These are phyloP conservation scores for Anas platyrhynchos DNA, from an alignment of 2,113 vertebrate species.

Conservation along the genomic window DNA sequence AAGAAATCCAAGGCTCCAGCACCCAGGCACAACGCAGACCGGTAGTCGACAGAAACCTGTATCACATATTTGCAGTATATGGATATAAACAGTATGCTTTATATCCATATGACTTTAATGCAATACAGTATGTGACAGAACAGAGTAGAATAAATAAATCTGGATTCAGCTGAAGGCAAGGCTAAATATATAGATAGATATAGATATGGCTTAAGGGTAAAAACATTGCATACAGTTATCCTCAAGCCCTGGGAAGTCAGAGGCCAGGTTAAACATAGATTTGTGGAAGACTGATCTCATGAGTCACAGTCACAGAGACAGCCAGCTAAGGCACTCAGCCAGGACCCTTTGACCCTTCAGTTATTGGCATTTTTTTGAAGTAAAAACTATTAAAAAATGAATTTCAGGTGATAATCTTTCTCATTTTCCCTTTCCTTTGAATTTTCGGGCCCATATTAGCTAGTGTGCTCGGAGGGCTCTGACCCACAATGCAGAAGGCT, in stretches of 20 bases:
- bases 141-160: neutral
- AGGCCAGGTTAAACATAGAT: neutral
- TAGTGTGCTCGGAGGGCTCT: neutral
- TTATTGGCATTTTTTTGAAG: neutral
- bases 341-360: neutral
- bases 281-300: neutral
- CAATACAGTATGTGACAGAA: neutral
- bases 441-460: neutral
- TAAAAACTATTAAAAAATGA: neutral
- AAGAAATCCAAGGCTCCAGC: neutral
- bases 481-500: neutral
- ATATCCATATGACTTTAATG: conserved; percentile 34
- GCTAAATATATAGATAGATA: neutral
- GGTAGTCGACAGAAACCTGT: neutral
- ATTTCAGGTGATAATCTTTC: neutral
- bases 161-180: neutral
- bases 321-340: neutral
- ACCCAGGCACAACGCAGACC: neutral
- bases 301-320: neutral
- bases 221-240: neutral
- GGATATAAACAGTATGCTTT: neutral
- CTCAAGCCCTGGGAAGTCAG: neutral
- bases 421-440: neutral
- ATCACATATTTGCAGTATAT: conserved; percentile 13
- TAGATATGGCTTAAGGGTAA: neutral